Percentiles rank a stretch among this genome's conserved stretches.
Conservation (phyloP, 2,113 vertebrate genomes). For the Circaetus cinerascens region DNA sequence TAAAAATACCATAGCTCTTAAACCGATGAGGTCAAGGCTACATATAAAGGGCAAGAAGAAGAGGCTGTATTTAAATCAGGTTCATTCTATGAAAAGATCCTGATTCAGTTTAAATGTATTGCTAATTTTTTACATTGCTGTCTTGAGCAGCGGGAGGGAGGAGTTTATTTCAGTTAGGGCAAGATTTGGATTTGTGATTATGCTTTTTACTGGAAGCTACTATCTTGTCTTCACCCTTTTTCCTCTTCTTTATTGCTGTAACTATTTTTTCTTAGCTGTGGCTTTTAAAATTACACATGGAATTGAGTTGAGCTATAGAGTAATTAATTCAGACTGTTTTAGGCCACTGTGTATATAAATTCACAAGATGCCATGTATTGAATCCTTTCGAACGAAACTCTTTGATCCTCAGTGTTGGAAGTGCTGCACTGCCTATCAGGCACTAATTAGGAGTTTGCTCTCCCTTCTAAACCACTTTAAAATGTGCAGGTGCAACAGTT, state of each 20-base stretch:
- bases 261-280: not conserved
- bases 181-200: not conserved
- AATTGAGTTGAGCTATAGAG: not conserved
- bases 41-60: not conserved
- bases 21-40: not conserved
- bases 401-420: not conserved
- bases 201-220: not conserved
- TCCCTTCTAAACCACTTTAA: not conserved
- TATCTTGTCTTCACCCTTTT: not conserved
- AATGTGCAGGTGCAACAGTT: not conserved
- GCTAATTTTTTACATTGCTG: not conserved
- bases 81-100: not conserved
- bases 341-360: not conserved
- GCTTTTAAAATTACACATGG: not conserved
- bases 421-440: not conserved
- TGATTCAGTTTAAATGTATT: not conserved
- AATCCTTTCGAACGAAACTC: not conserved
- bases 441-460: not conserved
- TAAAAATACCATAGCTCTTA: not conserved
- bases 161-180: not conserved
- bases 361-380: not conserved
- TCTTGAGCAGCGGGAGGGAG: not conserved
- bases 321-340: conserved; percentile 17
- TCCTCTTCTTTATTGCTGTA: not conserved
- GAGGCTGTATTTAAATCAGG: not conserved